These are phyloP conservation scores for Rhadinocentrus ornatus DNA, from an alignment of 2,797 vertebrate species.

Conservation along the genomic window DNA sequence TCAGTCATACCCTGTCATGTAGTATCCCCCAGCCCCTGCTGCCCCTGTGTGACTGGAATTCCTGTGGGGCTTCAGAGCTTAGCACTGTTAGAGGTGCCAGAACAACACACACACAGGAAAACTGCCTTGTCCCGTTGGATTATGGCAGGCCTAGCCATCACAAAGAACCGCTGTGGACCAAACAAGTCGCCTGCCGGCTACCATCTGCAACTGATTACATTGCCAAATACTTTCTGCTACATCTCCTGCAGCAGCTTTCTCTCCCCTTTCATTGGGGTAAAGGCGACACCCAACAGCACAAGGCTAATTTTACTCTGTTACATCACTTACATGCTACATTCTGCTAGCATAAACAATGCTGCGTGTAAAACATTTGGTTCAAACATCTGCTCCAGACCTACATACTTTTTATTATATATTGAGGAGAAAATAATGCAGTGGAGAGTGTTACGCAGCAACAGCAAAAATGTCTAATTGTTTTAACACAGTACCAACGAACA, in stretches of 20 bases:
- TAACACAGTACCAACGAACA: neutral
- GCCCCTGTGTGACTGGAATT: constrained; percentile 59
- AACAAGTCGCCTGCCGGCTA: constrained; percentile 56
- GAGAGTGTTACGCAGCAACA: neutral
- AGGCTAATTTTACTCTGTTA: constrained; percentile 60
- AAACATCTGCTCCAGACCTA: constrained; percentile 6
- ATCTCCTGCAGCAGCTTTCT: constrained; percentile 61
- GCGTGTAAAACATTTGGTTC: constrained; percentile 9
- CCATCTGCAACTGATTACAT: constrained; percentile 80
- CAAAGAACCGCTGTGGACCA: constrained; percentile 76
- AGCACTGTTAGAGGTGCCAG: constrained; percentile 65
- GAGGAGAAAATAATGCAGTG: neutral
- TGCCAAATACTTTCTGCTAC: constrained; percentile 66
- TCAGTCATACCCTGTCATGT: constrained; percentile 5
- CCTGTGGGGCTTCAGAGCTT: constrained; percentile 62
- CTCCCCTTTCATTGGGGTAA: constrained; percentile 57
- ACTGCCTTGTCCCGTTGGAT: constrained; percentile 63
- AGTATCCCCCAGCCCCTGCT: constrained; percentile 31
- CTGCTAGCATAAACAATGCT: constrained; percentile 47
- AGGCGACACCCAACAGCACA: constrained; percentile 65
- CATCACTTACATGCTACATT: constrained; percentile 23
- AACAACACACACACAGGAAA: constrained; percentile 48
- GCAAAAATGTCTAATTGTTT: constrained; percentile 16
- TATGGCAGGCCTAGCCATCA: constrained; percentile 60
- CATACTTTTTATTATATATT: constrained; percentile 5